A percentile compares a stretch with the other conserved stretches of the same genome.
Evolutionary conservation across 1,140 invertebrate species (phyloP).

Genomic region (Neomicropteryx cornuta): DNA sequence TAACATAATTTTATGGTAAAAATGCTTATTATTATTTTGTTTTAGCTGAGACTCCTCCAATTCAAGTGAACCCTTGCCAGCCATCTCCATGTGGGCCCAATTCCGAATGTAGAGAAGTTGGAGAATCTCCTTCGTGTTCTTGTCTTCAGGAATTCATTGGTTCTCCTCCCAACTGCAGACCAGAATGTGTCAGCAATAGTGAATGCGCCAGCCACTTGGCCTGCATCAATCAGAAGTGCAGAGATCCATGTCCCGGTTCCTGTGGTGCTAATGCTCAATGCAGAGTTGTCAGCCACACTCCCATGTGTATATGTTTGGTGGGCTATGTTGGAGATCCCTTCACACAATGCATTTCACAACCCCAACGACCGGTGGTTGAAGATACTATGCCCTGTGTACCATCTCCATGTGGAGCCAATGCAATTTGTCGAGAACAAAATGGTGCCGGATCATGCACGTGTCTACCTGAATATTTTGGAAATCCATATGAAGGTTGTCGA

Average conservation of each 20-base stretch:
- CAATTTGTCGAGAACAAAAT: slow-evolving; percentile 53
- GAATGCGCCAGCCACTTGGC: slow-evolving; percentile 63
- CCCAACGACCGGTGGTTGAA: slow-evolving; percentile 20
- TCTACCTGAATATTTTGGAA: slow-evolving; percentile 52
- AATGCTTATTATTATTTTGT: slow-evolving; percentile 11
- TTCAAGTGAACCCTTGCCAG: slow-evolving; percentile 52
- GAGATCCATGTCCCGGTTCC: slow-evolving; percentile 56
- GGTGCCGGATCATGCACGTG: slow-evolving; percentile 55
- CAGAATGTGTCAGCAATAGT: slow-evolving; percentile 63
- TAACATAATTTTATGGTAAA: slow-evolving; percentile 3
- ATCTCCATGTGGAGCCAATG: slow-evolving; percentile 62
- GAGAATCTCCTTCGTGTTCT: slow-evolving; percentile 60
- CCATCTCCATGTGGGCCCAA: slow-evolving; percentile 76
- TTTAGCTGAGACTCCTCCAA: slow-evolving; percentile 30
- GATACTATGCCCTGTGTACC: slow-evolving; percentile 46
- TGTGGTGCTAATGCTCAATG: slow-evolving; percentile 62
- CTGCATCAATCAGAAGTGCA: slow-evolving; percentile 61
- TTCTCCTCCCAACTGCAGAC: slow-evolving; percentile 62
- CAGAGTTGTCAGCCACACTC: slow-evolving; percentile 63
- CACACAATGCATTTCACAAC: slow-evolving; percentile 39
- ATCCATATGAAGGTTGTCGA: slow-evolving; percentile 62
- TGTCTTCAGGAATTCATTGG: slow-evolving; percentile 68
- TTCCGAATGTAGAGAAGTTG: slow-evolving; percentile 61
- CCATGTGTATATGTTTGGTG: slow-evolving; percentile 54
- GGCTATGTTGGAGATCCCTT: slow-evolving; percentile 57